Evolutionary conservation across 1,140 invertebrate genomes (phyloP), one percentile per base, ranked within the genome.

Genomic region (Drosophila pandora): DNA sequence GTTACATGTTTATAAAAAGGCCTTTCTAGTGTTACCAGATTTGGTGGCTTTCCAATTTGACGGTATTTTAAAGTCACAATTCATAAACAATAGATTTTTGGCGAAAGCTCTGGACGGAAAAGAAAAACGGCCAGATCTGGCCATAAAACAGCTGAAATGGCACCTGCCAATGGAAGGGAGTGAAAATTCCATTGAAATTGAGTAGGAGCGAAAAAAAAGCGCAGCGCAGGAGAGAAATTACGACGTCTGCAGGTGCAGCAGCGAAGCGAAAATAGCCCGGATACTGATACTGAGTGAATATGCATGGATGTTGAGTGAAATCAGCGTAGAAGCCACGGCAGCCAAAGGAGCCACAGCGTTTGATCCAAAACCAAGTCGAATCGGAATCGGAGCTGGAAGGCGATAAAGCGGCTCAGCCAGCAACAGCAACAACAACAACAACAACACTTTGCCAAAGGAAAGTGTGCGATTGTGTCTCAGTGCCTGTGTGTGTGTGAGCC

Each of bases 141-240:
- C 34, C 1, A 12, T 4, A 37, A 37, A 37, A 12, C 10, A 37
- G 34, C 34, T 37, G 3, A 10, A 37, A 37, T 12, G 34, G 34
- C 34, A 37, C 3, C 34, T 2, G 2, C 21, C 43, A 47, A 47
- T 47, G 43, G 43, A 47, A 47, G 43, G 43, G 43, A 47, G 43
- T 76, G 74, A 82, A 81, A 81, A 82, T 82, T 81, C 68, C 73
- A 77, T 68, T 69, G 43, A 47, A 21, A 77, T 68, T 69, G 43
- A 47, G 43, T 47, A 81, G 79, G 57, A 81, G 72, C 77, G 72
- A 68, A 45, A 55, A 82, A 79, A 79, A 75, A 75, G 67, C 69
- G 79, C 72, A 83, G 76, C 75, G 61, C 60, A 81, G 72, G 76
- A 83, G 75, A 78, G 79, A 83, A 82, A 82, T 82, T 82, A 84